Conservation (phyloP, 2,797 vertebrate genomes). For the Pseudochirops corinnae region DNA sequence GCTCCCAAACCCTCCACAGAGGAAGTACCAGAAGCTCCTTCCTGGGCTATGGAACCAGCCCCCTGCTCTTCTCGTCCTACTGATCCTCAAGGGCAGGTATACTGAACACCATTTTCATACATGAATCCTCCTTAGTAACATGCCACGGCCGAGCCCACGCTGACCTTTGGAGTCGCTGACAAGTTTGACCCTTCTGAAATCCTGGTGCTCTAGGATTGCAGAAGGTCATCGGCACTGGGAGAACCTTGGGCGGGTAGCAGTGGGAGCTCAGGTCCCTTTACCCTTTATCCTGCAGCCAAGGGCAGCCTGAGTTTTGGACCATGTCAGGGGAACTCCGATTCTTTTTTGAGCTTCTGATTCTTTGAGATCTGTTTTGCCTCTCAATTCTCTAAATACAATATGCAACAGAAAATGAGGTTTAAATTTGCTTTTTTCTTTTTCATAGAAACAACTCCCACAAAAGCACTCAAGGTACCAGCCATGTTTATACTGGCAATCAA, state of each 20-base stretch:
- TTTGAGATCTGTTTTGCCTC: slow-evolving; percentile 27
- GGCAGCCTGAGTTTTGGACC: background rate
- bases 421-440: background rate
- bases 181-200: background rate
- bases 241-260: background rate
- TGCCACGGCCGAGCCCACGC: background rate
- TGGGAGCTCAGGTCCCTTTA: background rate
- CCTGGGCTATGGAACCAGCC: background rate
- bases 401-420: slow-evolving; percentile 52
- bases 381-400: slow-evolving; percentile 42
- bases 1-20: background rate
- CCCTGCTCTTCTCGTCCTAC: background rate
- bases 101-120: background rate
- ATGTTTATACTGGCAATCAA: background rate
- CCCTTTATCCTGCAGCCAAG: background rate
- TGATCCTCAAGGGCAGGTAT: background rate
- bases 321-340: slow-evolving; percentile 18
- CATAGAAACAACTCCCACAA: slow-evolving; percentile 46
- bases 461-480: slow-evolving; percentile 26
- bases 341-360: background rate
- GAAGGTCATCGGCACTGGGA: background rate
- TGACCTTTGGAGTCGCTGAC: background rate
- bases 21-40: background rate
- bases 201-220: background rate
- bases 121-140: background rate